Conservation (phyloP, 2,113 vertebrate species). For the Hylia prasina region DNA sequence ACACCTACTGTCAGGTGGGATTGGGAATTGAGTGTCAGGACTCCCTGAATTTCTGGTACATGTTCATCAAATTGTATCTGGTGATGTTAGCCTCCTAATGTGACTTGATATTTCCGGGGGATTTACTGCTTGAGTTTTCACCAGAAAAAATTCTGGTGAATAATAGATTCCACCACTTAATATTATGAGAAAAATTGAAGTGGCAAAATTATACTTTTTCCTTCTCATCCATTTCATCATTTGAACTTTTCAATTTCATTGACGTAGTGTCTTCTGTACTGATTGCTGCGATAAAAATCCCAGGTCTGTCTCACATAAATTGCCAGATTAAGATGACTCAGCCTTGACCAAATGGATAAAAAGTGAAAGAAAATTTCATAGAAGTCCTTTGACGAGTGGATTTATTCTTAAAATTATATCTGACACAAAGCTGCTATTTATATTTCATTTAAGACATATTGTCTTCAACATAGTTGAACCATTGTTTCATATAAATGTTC, state of each 20-base stretch:
- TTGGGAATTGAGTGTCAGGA: not conserved
- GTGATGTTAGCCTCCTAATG: not conserved
- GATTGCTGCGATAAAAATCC: not conserved
- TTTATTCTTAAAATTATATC: not conserved
- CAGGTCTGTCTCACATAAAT: not conserved
- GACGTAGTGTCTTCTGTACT: not conserved
- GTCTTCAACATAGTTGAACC: not conserved
- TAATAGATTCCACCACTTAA: not conserved
- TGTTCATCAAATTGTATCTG: not conserved
- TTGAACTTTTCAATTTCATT: constrained; percentile 15
- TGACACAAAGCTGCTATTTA: not conserved
- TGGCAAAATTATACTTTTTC: not conserved
- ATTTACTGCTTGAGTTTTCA: not conserved
- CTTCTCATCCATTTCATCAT: not conserved
- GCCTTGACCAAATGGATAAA: constrained; percentile 30
- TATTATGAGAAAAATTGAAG: not conserved
- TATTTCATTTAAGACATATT: not conserved
- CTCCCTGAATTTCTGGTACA: not conserved
- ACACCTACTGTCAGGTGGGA: not conserved
- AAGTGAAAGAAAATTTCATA: constrained; percentile 15
- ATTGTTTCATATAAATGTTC: not conserved
- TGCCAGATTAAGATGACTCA: constrained; percentile 40
- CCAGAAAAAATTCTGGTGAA: not conserved
- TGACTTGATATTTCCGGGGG: not conserved
- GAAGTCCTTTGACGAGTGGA: not conserved